Evolutionary conservation across 1,140 invertebrate species (phyloP).

Genomic region (Wiebesia pumilae): DNA sequence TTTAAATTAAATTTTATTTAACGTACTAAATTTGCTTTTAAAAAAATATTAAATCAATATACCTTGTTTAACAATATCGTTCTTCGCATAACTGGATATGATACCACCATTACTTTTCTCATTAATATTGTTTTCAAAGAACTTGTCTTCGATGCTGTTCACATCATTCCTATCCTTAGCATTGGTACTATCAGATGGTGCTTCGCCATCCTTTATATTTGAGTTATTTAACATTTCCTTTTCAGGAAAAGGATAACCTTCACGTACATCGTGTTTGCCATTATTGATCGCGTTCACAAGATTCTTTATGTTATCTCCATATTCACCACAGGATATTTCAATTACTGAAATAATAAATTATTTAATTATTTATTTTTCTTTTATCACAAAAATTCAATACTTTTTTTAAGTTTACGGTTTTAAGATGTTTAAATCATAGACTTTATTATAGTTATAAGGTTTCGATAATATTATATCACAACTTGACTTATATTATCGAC

Average conservation of each 20-base stretch:
- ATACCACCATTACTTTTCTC: constrained; percentile 67
- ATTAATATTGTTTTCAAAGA: constrained; percentile 70
- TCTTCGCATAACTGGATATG: constrained; percentile 78
- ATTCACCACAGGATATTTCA: constrained; percentile 95
- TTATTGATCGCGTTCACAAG: constrained; percentile 89
- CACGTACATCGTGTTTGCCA: constrained; percentile 84
- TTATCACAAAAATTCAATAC: not conserved
- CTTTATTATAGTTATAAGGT: too few species aligned
- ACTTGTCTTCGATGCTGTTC: constrained; percentile 75
- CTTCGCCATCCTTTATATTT: constrained; percentile 63
- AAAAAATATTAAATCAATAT: not conserved
- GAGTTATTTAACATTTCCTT: constrained; percentile 80
- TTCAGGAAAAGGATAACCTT: constrained; percentile 79
- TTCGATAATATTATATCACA: too few species aligned
- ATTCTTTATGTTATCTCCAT: constrained; percentile 91
- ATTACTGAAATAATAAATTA: constrained; percentile 79
- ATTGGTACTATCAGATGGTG: constrained; percentile 64
- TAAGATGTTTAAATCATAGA: too few species aligned
- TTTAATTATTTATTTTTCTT: constrained; percentile 43
- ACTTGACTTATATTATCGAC: too few species aligned
- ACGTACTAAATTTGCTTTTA: not conserved
- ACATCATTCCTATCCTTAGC: constrained; percentile 75
- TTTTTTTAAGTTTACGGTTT: too few species aligned
- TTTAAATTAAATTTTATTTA: not conserved
- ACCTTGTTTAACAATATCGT: constrained; percentile 81